A percentile compares a stretch with the other conserved stretches of the same genome.
phyloP scores from a whole-genome alignment of 2,797 vertebrate species.

The Microhierax caerulescens region DNA sequence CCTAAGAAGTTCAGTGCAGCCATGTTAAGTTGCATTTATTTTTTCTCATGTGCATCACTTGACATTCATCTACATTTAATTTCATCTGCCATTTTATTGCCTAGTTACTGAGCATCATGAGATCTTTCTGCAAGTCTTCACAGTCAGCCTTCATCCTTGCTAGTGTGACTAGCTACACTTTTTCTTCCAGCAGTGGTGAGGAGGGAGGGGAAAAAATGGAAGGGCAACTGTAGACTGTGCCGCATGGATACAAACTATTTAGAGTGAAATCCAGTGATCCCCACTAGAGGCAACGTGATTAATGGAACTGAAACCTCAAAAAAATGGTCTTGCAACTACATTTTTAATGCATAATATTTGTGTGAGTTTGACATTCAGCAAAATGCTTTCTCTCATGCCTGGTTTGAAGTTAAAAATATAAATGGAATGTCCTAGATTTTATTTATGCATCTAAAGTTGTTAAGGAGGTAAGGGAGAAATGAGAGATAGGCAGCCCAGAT shows the following conservation, averaged over 20 bases:
- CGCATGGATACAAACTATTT: background rate
- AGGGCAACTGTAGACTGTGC: background rate
- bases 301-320: constrained; percentile 40
- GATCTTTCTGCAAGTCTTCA: background rate
- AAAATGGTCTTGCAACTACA: constrained; percentile 4
- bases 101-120: background rate
- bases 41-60: background rate
- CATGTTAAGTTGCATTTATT: background rate
- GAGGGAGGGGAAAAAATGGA: background rate
- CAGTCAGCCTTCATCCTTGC: background rate
- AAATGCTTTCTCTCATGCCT: constrained; percentile 54
- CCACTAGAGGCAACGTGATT: background rate
- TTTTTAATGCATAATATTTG: constrained; percentile 57
- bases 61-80: background rate
- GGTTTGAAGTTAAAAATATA: constrained; percentile 60
- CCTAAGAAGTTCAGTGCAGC: background rate
- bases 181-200: background rate
- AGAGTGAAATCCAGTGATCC: background rate
- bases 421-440: constrained; percentile 53
- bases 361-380: constrained; percentile 44
- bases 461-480: constrained; percentile 23
- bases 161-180: background rate
- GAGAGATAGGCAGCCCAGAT: constrained; percentile 25
- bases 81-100: background rate
- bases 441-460: constrained; percentile 44